Conservation (phyloP, 2,797 vertebrate species). For the Selene dorsalis region DNA sequence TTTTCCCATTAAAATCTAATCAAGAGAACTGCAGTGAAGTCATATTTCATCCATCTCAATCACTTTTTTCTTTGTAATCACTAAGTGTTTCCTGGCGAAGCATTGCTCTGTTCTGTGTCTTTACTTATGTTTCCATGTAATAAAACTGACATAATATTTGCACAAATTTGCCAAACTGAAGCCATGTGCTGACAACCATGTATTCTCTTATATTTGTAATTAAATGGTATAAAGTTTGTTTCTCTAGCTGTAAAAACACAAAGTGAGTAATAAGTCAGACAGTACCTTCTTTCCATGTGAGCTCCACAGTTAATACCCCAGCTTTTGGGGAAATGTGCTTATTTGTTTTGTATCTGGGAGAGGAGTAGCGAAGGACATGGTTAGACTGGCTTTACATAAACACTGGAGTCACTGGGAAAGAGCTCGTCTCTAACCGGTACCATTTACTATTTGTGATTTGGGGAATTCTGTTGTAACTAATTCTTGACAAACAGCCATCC, state of each 20-base stretch:
- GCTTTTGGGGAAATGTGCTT: conserved; percentile 1
- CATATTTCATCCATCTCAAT: background rate
- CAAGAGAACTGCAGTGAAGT: background rate
- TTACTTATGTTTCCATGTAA: conserved; percentile 15
- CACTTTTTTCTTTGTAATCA: background rate
- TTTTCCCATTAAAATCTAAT: background rate
- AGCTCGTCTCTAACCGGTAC: background rate
- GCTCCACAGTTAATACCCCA: background rate
- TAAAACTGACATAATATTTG: conserved; percentile 43
- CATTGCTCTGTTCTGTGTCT: background rate
- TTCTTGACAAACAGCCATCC: background rate
- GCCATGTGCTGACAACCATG: conserved; percentile 24
- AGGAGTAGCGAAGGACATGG: conserved; percentile 13
- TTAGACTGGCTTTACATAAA: conserved; percentile 43
- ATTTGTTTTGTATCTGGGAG: conserved; percentile 16
- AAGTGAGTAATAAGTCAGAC: background rate
- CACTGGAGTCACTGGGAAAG: background rate
- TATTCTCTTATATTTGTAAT: background rate
- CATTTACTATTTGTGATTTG: background rate
- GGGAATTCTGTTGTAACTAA: background rate
- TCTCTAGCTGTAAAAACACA: conserved; percentile 32
- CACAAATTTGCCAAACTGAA: conserved; percentile 23
- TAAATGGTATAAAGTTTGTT: conserved; percentile 22
- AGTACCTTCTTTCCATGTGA: background rate
- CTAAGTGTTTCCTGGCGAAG: conserved; percentile 27